phyloP scores from a whole-genome alignment of 2,113 vertebrate species.

The Symphodus melops region DNA sequence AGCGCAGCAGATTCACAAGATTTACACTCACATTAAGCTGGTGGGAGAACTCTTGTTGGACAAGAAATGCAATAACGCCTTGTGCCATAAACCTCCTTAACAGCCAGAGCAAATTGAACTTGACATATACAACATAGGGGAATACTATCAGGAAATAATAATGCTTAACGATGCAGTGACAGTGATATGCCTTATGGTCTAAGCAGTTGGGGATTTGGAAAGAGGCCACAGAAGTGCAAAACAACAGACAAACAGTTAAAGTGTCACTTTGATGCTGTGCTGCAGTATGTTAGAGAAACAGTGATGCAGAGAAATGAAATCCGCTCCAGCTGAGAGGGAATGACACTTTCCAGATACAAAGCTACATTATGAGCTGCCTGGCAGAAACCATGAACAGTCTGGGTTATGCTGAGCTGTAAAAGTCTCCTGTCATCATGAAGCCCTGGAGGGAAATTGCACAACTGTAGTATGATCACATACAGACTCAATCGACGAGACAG shows the following conservation, averaged over 20 bases:
- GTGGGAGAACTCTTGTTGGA: conserved; percentile 1
- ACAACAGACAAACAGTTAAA: conserved; percentile 49
- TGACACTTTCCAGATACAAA: conserved; percentile 35
- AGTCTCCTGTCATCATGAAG: conserved; percentile 3
- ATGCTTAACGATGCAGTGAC: conserved; percentile 8
- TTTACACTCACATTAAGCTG: conserved; percentile 12
- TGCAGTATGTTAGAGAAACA: conserved; percentile 7
- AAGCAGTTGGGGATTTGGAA: conserved; percentile 19
- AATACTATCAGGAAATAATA: conserved; percentile 30
- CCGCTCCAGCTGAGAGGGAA: conserved; percentile 13
- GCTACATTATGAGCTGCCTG: conserved; percentile 28
- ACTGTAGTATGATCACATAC: neutral
- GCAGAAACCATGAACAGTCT: conserved; percentile 11
- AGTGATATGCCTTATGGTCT: conserved; percentile 5
- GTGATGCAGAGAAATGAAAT: conserved; percentile 27
- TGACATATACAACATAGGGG: conserved; percentile 19
- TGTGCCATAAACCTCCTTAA: conserved; percentile 28
- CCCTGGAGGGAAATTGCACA: conserved; percentile 22
- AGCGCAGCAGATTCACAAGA: conserved; percentile 30
- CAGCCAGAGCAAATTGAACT: conserved; percentile 16
- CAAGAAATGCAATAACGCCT: conserved; percentile 25
- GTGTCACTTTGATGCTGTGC: conserved; percentile 18
- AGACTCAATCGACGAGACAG: conserved; percentile 4
- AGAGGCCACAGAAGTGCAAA: conserved; percentile 33
- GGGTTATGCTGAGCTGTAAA: conserved; percentile 6